phyloP scores from a whole-genome alignment of 1,140 invertebrate species.

The Philopotamus ludificatus region DNA sequence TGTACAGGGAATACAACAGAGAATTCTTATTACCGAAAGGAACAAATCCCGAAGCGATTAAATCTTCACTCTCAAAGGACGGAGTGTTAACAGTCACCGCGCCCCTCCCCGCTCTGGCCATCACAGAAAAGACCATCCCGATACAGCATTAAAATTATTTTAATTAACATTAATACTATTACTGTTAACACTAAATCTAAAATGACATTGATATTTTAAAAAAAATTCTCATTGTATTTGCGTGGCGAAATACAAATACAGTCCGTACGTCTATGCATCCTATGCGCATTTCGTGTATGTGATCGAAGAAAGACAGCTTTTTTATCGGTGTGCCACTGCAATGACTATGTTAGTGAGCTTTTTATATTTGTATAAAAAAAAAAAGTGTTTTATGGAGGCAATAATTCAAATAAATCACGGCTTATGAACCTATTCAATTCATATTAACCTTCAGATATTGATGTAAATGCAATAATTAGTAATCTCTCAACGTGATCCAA shows the following conservation, averaged over 20 bases:
- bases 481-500: background rate
- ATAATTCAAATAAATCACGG: background rate
- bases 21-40: conserved; percentile 93
- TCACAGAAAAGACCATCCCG: conserved; percentile 56
- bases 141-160: conserved; percentile 51
- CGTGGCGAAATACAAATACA: conserved; percentile 13
- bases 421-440: background rate
- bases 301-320: conserved; percentile 23
- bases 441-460: too few relatives aligned
- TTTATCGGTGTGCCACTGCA: conserved; percentile 14
- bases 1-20: conserved; percentile 93
- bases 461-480: background rate
- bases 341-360: conserved; percentile 26
- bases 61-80: conserved; percentile 86
- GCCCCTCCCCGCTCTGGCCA: conserved; percentile 75
- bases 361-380: conserved; percentile 21
- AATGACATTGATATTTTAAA: conserved; percentile 26
- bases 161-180: conserved; percentile 18
- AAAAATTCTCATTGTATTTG: conserved; percentile 17
- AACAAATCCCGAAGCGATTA: conserved; percentile 89
- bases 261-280: background rate
- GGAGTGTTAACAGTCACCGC: conserved; percentile 92
- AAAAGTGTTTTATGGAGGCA: background rate
- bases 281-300: background rate
- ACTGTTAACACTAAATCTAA: conserved; percentile 18